Evolutionary conservation across 2,113 vertebrate genomes (phyloP).

Genomic region (Cyprinodon brontotheroides): DNA sequence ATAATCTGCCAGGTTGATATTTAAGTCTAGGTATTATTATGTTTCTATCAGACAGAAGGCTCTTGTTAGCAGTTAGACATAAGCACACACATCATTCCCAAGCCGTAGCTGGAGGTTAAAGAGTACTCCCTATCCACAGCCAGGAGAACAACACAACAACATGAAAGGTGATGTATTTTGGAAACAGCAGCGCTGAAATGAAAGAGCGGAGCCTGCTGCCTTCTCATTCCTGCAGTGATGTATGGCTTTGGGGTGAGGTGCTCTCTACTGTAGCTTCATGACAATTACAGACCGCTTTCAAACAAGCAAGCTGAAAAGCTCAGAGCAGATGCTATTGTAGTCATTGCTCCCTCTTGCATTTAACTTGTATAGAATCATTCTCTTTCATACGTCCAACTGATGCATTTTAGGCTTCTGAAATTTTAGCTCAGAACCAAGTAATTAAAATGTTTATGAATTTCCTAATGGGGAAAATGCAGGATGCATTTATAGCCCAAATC

Average conservation of each 20-base stretch:
- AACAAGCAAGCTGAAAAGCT: slow-evolving; percentile 58
- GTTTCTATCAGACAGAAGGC: background rate
- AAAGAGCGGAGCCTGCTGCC: slow-evolving; percentile 66
- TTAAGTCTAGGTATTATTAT: slow-evolving; percentile 21
- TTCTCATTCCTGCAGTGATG: slow-evolving; percentile 78
- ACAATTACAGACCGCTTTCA: slow-evolving; percentile 72
- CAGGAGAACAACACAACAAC: slow-evolving; percentile 62
- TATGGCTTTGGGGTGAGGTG: slow-evolving; percentile 70
- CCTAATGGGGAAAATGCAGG: background rate
- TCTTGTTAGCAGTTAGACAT: background rate
- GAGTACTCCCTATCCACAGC: slow-evolving; percentile 57
- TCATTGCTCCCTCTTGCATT: slow-evolving; percentile 5
- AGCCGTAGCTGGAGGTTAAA: slow-evolving; percentile 10
- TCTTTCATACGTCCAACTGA: background rate
- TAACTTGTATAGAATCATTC: slow-evolving; percentile 3
- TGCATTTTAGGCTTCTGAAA: background rate
- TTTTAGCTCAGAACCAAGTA: background rate
- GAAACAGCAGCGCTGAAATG: slow-evolving; percentile 73
- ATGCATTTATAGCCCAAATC: slow-evolving; percentile 8
- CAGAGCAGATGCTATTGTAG: slow-evolving; percentile 72
- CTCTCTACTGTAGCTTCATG: slow-evolving; percentile 66
- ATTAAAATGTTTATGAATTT: background rate
- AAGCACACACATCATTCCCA: background rate
- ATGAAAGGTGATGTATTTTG: slow-evolving; percentile 75
- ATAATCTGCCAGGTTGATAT: slow-evolving; percentile 6